Conservation (phyloP, 2,113 vertebrate genomes). For the Gambusia affinis region DNA sequence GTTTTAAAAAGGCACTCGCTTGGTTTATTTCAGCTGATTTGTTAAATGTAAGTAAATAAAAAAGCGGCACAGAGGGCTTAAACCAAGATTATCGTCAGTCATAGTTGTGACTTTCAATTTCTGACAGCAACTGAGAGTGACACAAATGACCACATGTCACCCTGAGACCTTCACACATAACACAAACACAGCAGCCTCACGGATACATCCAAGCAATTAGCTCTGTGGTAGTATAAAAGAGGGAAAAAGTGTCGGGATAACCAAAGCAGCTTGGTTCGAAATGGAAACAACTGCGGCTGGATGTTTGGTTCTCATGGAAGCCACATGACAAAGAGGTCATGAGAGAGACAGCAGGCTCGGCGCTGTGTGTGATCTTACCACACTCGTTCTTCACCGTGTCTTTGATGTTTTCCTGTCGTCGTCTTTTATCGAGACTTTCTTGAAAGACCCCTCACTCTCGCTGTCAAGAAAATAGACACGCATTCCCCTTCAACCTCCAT, state of each 20-base stretch:
- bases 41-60: conserved; percentile 18
- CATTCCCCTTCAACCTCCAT: conserved; percentile 7
- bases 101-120: neutral
- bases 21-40: conserved; percentile 13
- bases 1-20: conserved; percentile 25
- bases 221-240: conserved; percentile 43
- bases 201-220: conserved; percentile 66
- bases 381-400: conserved; percentile 61
- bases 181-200: conserved; percentile 35
- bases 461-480: conserved; percentile 52
- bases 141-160: conserved; percentile 23
- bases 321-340: conserved; percentile 79
- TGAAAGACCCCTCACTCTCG: conserved; percentile 61
- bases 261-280: conserved; percentile 71
- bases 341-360: conserved; percentile 72
- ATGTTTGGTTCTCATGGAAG: conserved; percentile 75
- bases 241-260: conserved; percentile 46
- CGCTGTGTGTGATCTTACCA: conserved; percentile 78
- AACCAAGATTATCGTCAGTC: neutral
- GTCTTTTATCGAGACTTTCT: conserved; percentile 61
- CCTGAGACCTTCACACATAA: conserved; percentile 44
- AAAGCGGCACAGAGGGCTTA: conserved; percentile 2
- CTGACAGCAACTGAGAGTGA: conserved; percentile 1
- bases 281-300: conserved; percentile 79
- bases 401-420: conserved; percentile 69